Evolutionary conservation across 2,113 vertebrate genomes (phyloP), one percentile per base, ranked within the genome.

Genomic region (Tor tambroides): DNA sequence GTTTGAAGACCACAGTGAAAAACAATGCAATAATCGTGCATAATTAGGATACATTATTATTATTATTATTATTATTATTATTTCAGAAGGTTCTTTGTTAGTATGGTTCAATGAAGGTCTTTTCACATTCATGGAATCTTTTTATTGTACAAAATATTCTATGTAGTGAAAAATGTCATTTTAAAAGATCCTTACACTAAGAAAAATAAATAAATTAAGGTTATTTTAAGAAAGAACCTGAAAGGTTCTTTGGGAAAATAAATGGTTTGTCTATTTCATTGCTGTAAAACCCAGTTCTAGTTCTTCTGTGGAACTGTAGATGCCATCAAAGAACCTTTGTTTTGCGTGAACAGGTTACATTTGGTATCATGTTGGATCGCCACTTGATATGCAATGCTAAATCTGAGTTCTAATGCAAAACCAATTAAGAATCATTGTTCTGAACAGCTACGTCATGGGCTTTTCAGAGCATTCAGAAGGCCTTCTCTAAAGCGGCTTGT

Each of bases 401-500:
- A 51, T 51, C 14, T 63, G 78, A 14, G 14, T 51, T 78, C 26
- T 51, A 14, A 78, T 51, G n/a, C n/a, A 1, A 77, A 77, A 77
- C 43, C 15, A 30, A 80, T 17, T 38, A 23, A 41, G 35, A 80
- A 80, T 14, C 38, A 4, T 43, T 67, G 6, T 49, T 83, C 61
- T 49, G 67, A 67, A 30, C 26, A 21, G 17, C 59, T 12, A 63
- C 3, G 7, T 65, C 6, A 28, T 43, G 4, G 0, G 4, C 35
- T 41, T 81, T 81, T 8, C 54, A 38, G 23, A 23, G 30, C 19
- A 30, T 59, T 59, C 38, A 67, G n/a, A 83, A 71, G 80, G 46
- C 67, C 67, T 74, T 32, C 15, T 59, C 65, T 51, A 28, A 84
- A 84, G 77, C 56, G 28, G 46, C 41, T 51, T 83, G 69, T 76